Conservation (phyloP, 2,113 vertebrate genomes). For the Malurus alboscapulatus region DNA sequence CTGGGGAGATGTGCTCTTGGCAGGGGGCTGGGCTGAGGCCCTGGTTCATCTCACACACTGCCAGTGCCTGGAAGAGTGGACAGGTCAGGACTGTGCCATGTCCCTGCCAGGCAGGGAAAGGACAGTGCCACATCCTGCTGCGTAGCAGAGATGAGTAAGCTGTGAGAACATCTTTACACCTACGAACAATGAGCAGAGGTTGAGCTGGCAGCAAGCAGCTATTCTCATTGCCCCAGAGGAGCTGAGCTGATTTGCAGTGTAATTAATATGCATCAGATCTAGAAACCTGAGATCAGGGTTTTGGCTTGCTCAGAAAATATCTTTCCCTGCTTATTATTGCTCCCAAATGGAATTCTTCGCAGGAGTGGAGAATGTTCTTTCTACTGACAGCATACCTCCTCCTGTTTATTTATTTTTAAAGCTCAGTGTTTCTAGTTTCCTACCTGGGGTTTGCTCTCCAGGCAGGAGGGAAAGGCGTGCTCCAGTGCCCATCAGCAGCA, state of each 20-base stretch:
- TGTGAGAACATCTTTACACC: slow-evolving; percentile 24
- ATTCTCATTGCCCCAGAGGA: slow-evolving; percentile 8
- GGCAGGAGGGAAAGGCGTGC: background rate
- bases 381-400: background rate
- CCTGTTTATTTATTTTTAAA: background rate
- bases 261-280: slow-evolving; percentile 49
- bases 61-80: background rate
- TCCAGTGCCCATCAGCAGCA: background rate
- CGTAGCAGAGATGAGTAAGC: background rate
- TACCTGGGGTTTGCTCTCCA: background rate
- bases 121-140: background rate
- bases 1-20: background rate
- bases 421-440: background rate
- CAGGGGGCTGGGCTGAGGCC: background rate
- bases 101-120: background rate
- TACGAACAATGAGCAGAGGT: background rate
- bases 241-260: slow-evolving; percentile 32
- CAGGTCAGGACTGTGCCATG: background rate
- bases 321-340: background rate
- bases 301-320: slow-evolving; percentile 26
- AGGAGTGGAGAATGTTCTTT: background rate
- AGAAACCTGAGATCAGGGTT: slow-evolving; percentile 7
- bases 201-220: slow-evolving; percentile 36
- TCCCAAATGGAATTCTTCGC: background rate
- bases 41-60: background rate